A percentile compares a stretch with the other conserved stretches of the same genome.
These are phyloP conservation scores for Rhinella marina DNA, from an alignment of 2,797 vertebrate genomes.

Conservation along the genomic window DNA sequence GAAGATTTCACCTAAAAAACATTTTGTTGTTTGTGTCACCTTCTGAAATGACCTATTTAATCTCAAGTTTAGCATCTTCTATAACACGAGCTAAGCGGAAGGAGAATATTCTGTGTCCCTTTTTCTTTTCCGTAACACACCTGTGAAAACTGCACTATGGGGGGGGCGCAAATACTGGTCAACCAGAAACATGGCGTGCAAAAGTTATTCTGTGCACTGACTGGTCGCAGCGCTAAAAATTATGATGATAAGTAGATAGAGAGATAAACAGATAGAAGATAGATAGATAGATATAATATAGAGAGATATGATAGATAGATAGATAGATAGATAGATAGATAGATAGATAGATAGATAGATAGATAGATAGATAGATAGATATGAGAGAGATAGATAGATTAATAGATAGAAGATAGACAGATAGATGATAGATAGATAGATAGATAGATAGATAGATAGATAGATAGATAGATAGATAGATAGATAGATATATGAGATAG, in stretches of 20 bases:
- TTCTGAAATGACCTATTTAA: not conserved
- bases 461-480: not conserved
- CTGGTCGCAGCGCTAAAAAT: not conserved
- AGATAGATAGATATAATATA: not conserved
- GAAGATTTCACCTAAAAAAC: not conserved
- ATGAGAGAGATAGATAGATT: too few relatives aligned
- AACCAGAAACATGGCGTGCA: not conserved
- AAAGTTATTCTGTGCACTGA: not conserved
- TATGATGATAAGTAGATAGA: not conserved
- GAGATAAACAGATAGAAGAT: not conserved
- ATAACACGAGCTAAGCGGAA: not conserved
- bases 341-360: not conserved
- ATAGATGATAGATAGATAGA: not conserved
- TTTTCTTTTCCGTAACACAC: not conserved
- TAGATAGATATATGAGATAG: not conserved
- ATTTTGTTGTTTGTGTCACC: not conserved
- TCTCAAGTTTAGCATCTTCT: not conserved
- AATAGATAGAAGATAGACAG: too few relatives aligned
- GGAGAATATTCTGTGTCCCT: not conserved
- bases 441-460: conserved; percentile 5
- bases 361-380: not conserved
- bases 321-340: conserved; percentile 4
- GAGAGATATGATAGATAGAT: not conserved
- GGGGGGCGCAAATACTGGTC: not conserved
- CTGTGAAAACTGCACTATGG: not conserved